Evolutionary conservation across 2,797 vertebrate genomes (phyloP).

Genomic region (Pachyuromys duprasi): DNA sequence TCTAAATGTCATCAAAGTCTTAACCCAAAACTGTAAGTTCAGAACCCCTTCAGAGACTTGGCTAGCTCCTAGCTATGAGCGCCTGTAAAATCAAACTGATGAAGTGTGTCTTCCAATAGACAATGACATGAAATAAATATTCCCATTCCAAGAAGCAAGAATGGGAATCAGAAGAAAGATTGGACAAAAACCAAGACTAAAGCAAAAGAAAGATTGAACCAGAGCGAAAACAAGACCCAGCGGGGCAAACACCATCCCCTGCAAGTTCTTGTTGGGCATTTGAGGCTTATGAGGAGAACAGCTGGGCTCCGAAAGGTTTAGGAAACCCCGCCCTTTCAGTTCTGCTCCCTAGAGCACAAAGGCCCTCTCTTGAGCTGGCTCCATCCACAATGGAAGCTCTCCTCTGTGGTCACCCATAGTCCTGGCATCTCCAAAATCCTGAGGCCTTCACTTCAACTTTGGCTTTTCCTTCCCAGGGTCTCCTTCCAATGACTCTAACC

Average conservation of each 20-base stretch:
- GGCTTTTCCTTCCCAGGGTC: background rate
- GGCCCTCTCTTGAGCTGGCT: background rate
- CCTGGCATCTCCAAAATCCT: background rate
- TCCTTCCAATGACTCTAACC: background rate
- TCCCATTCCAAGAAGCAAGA: background rate
- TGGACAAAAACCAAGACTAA: background rate
- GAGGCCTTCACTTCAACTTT: background rate
- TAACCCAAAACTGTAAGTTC: background rate
- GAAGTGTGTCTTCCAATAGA: background rate
- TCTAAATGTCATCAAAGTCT: background rate
- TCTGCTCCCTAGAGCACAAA: background rate
- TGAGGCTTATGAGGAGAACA: background rate
- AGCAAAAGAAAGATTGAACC: background rate
- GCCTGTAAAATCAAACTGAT: background rate
- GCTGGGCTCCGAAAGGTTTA: background rate
- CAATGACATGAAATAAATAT: background rate
- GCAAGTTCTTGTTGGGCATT: background rate
- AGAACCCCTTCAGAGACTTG: background rate
- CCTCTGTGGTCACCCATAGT: too few species aligned
- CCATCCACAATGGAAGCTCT: background rate
- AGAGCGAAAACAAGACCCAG: background rate
- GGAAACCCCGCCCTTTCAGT: background rate
- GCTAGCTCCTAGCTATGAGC: background rate
- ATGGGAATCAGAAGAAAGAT: background rate
- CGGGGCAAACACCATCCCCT: background rate